These are phyloP conservation scores for Aphelocoma californica DNA, from an alignment of 2,797 vertebrate genomes.

Conservation along the genomic window DNA sequence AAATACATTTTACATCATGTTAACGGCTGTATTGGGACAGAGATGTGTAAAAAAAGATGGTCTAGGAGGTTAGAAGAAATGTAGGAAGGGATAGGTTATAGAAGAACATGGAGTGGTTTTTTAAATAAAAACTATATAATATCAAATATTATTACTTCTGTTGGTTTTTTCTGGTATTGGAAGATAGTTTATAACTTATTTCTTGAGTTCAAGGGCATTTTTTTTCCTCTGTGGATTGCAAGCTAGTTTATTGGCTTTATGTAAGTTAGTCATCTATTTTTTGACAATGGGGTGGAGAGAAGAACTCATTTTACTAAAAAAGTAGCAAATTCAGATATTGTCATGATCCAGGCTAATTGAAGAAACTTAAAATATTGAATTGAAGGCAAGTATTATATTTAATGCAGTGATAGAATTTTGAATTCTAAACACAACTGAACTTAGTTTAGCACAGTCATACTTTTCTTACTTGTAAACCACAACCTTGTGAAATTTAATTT, in stretches of 20 bases:
- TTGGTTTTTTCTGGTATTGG: not conserved
- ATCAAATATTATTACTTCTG: not conserved
- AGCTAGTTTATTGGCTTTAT: not conserved
- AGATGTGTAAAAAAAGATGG: not conserved
- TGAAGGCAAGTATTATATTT: not conserved
- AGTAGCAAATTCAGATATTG: not conserved
- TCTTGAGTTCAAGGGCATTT: not conserved
- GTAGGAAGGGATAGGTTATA: not conserved
- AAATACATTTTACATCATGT: not conserved
- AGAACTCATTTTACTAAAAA: not conserved
- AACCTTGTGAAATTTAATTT: not conserved
- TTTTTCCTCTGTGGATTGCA: not conserved
- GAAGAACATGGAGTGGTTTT: fast-evolving
- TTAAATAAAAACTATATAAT: not conserved
- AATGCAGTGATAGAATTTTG: not conserved
- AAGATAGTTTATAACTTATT: not conserved
- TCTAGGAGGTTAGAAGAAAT: not conserved
- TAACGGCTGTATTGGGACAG: not conserved
- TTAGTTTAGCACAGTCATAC: not conserved
- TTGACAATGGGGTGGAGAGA: fast-evolving
- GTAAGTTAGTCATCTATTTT: not conserved
- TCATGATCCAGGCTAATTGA: not conserved
- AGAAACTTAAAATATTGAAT: not conserved
- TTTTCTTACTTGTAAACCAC: not conserved
- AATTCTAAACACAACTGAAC: not conserved